Base-by-base conservation (phyloP, 2,888 invertebrate species). In the Allygus modestus region DNA sequence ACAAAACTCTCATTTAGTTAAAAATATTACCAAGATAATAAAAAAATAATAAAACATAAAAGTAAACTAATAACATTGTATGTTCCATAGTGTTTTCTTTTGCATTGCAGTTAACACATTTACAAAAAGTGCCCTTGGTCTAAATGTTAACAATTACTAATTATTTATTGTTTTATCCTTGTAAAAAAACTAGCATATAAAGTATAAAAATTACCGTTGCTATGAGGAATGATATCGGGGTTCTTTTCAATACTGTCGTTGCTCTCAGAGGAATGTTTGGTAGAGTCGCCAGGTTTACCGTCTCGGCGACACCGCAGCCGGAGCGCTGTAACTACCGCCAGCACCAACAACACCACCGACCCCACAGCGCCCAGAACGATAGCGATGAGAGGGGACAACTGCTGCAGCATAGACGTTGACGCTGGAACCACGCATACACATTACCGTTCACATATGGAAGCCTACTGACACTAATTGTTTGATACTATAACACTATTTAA, bases 331-430 rank as follows among this genome's bases (percentile, higher is more conserved):
- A 91, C 89, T 54, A 91, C 90, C 71, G 90, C 89, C 26, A 90
- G 90, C 75, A 91, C 90, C 81, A 91, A 87, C 28, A 91, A 89
- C 37, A 87, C 83, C 51, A 91, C 89, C 0, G 90, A 90, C 12
- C 90, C 90, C 28, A 90, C 90, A 20, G 90, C 90, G 12, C 91
- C 91, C 83, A 90, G 90, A 86, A 91, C 89, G n/a, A 90, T 90
- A 11, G 91, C 91, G 84, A 91, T 88, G 82, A 91, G 89, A 17
- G 91, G 91, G 43, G 91, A 91, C 87, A 91, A 89, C 84, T 90
- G 90, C 83, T 91, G 89, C 85, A 90, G 89, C 31, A 88, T 89
- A 28, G 89, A 85, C 12, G 84, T 85, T 7, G 82, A 79, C 0
- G 85, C 86, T 86, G 84, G 41, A 84, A 85, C 73, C 28, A 28